Evolutionary conservation across 2,888 invertebrate genomes (phyloP), one percentile per base, ranked within the genome.

Genomic region (Hanleya hanleyi): DNA sequence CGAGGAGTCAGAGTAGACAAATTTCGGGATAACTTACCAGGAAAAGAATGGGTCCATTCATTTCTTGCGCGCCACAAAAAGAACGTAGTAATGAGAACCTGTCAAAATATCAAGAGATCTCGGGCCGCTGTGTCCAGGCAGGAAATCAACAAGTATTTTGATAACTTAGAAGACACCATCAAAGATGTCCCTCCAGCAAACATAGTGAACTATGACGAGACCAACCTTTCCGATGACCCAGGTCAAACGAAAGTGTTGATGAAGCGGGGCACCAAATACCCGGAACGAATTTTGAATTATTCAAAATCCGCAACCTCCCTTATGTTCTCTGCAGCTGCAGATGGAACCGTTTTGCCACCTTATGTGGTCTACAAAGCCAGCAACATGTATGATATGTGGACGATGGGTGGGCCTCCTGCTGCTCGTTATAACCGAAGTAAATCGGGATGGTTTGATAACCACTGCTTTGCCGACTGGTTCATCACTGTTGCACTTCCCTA

Each of bases 291-390:
- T 12, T 83, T 85, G 71, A 88, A 90, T 72, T 74, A 79, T 37
- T 78, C 85, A 1, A 91, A 91, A 74, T 73, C 81, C 9, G 74
- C 81, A 15, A 84, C 78, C 33, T 85, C 86, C 0, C 82, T 81
- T 12, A 91, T 91, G 90, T 81, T 91, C 68, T 84, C 88, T 69
- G 88, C 82, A n/a, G 82, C 85, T 47, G 90, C 90, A n/a, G 82
- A 79, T 73, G 91, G 91, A 4, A 72, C 78, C 41, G 26, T 89
- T 2, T 76, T 91, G 37, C 90, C 91, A 4, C 82, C 83, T 33
- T 91, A 91, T 78, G 88, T 91, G 4, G 89, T 91, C 0, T 91
- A 91, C 76, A 91, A 91, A 79, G 83, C 90, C 1, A 80, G 82
- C 70, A 70, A 89, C 73, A 47, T 91, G 22, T 90, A 87, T 77